A percentile compares a stretch with the other conserved stretches of the same genome.
These are phyloP conservation scores for Leptopilina drosophilae DNA, from an alignment of 2,888 invertebrate genomes.

Conservation along the genomic window DNA sequence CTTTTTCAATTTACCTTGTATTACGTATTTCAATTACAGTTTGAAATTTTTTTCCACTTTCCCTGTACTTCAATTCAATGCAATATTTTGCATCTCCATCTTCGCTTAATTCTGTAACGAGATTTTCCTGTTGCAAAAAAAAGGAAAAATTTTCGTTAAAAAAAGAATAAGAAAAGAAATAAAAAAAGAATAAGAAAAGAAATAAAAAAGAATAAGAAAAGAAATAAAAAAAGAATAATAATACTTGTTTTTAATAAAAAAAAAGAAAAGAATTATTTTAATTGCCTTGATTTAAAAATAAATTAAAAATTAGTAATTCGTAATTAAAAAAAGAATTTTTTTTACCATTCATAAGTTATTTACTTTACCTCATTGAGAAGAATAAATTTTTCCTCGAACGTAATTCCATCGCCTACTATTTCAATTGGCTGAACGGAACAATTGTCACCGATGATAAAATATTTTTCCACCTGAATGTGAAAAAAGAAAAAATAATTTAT, in stretches of 20 bases:
- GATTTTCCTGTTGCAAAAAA: background rate
- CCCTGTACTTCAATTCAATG: slow-evolving; percentile 45
- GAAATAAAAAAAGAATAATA: background rate
- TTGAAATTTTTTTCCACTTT: slow-evolving; percentile 43
- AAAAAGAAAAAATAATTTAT: background rate
- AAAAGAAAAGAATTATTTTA: background rate
- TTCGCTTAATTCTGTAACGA: slow-evolving; percentile 14
- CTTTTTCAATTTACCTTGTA: slow-evolving; percentile 51
- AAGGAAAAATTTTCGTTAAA: slow-evolving; percentile 5
- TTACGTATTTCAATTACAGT: slow-evolving; percentile 56
- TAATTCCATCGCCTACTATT: slow-evolving; percentile 76
- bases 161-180: too few species aligned
- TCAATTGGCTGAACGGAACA: slow-evolving; percentile 73
- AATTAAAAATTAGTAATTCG: too few species aligned
- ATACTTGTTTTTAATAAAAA: too few species aligned
- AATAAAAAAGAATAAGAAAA: too few species aligned
- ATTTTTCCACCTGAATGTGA: slow-evolving; percentile 70
- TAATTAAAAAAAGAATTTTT: too few species aligned
- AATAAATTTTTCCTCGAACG: slow-evolving; percentile 68
- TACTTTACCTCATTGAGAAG: slow-evolving; percentile 56
- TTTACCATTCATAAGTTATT: too few species aligned
- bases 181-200: too few species aligned
- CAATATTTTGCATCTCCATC: slow-evolving; percentile 20
- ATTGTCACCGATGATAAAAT: slow-evolving; percentile 76
- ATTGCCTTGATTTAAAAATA: background rate